phyloP scores from a whole-genome alignment of 1,140 invertebrate species.

The Drosophila dunni region DNA sequence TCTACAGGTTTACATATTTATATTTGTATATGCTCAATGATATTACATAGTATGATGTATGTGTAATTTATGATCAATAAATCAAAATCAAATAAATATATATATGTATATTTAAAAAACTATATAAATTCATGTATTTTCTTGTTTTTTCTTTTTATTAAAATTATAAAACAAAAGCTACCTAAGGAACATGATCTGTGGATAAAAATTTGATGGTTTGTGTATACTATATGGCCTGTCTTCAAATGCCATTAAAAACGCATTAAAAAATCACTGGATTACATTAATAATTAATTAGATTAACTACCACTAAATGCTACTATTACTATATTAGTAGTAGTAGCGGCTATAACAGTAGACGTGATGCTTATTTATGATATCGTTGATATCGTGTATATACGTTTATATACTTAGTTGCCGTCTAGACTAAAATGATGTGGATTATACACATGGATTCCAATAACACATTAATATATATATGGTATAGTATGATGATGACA shows the following conservation, averaged over 20 bases:
- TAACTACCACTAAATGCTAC: constrained; percentile 16
- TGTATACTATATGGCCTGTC: constrained; percentile 19
- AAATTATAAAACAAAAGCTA: constrained; percentile 34
- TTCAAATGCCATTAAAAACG: constrained; percentile 11
- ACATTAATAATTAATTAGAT: constrained; percentile 12
- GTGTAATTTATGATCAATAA: constrained; percentile 22
- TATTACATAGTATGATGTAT: constrained; percentile 55
- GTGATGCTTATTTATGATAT: constrained; percentile 30
- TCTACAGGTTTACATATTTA: constrained; percentile 74
- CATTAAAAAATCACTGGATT: constrained; percentile 40
- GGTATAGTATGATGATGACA: constrained; percentile 29
- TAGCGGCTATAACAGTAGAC: constrained; percentile 25
- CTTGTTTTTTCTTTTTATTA: background rate
- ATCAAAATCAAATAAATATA: constrained; percentile 24
- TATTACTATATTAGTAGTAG: constrained; percentile 12
- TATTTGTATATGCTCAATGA: constrained; percentile 57
- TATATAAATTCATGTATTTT: constrained; percentile 3
- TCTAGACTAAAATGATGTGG: constrained; percentile 36
- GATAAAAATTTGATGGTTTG: constrained; percentile 7
- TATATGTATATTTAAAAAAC: no score
- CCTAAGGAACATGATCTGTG: constrained; percentile 37
- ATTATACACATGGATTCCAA: constrained; percentile 25
- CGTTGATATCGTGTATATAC: no score
- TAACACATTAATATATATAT: constrained; percentile 15
- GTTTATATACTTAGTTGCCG: constrained; percentile 14